Evolutionary conservation across 1,140 invertebrate species (phyloP).

Genomic region (Dufourea novaeangliae): DNA sequence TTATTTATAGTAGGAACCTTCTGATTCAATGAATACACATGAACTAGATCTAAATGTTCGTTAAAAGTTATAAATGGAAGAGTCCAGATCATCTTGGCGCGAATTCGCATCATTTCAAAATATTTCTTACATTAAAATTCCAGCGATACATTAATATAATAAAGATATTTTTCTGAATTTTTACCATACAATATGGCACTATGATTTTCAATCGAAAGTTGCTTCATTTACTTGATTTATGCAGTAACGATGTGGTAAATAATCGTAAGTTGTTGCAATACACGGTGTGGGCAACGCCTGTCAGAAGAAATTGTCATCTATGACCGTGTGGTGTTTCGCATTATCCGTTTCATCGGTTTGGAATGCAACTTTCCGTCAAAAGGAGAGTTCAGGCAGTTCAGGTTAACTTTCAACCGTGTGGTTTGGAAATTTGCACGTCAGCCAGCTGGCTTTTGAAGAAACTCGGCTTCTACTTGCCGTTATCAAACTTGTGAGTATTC

Average conservation of each 20-base stretch:
- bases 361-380: conserved; percentile 69
- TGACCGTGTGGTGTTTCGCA: conserved; percentile 22
- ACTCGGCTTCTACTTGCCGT: conserved; percentile 64
- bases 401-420: conserved; percentile 65
- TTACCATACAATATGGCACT: no score
- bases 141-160: not conserved
- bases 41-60: conserved; percentile 7
- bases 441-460: conserved; percentile 65
- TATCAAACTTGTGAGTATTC: conserved; percentile 65
- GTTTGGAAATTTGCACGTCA: conserved; percentile 69
- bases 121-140: no score
- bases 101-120: conserved; percentile 18
- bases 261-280: not conserved
- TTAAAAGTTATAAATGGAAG: not conserved
- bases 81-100: not conserved
- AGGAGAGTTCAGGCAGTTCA: conserved; percentile 61
- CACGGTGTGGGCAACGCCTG: conserved; percentile 16
- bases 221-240: not conserved
- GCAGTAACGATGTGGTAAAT: not conserved
- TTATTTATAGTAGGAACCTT: no score
- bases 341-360: conserved; percentile 53
- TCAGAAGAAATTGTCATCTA: conserved; percentile 34
- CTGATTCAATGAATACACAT: conserved; percentile 13
- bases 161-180: not conserved
- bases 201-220: not conserved